Evolutionary conservation across 2,113 vertebrate genomes (phyloP).

Genomic region (Montifringilla adamsi): DNA sequence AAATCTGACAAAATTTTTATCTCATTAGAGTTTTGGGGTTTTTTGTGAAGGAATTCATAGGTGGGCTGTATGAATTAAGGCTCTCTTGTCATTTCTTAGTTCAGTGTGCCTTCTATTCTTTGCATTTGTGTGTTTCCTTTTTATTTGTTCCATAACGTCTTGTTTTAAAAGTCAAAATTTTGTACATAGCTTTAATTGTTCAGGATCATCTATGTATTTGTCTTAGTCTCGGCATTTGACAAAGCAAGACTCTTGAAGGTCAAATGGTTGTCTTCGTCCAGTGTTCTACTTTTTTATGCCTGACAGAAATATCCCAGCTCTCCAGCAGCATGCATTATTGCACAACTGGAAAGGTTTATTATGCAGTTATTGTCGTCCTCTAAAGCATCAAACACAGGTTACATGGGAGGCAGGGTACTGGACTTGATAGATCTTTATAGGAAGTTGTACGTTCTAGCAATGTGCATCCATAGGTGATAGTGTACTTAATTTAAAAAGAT

Average conservation of each 20-base stretch:
- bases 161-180: conserved; percentile 56
- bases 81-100: conserved; percentile 48
- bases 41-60: conserved; percentile 54
- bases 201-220: conserved; percentile 33
- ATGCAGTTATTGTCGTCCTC: conserved; percentile 56
- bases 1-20: conserved; percentile 33
- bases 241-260: conserved; percentile 68
- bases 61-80: conserved; percentile 45
- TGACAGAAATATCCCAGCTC: conserved; percentile 51
- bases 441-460: conserved; percentile 43
- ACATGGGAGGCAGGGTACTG: conserved; percentile 51
- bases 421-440: conserved; percentile 1
- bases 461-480: conserved; percentile 52
- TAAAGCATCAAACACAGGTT: conserved; percentile 36
- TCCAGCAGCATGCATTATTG: conserved; percentile 52
- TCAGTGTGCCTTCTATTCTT: conserved; percentile 50
- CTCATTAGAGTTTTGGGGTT: background rate
- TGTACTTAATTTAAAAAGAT: conserved; percentile 54
- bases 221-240: conserved; percentile 61
- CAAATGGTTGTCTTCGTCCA: conserved; percentile 69
- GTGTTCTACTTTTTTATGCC: conserved; percentile 63
- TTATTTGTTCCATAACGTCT: conserved; percentile 43
- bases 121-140: conserved; percentile 51
- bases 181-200: conserved; percentile 74
- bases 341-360: conserved; percentile 64